Base-by-base conservation (phyloP, 2,888 invertebrate genomes). In the Sycophila texana region DNA sequence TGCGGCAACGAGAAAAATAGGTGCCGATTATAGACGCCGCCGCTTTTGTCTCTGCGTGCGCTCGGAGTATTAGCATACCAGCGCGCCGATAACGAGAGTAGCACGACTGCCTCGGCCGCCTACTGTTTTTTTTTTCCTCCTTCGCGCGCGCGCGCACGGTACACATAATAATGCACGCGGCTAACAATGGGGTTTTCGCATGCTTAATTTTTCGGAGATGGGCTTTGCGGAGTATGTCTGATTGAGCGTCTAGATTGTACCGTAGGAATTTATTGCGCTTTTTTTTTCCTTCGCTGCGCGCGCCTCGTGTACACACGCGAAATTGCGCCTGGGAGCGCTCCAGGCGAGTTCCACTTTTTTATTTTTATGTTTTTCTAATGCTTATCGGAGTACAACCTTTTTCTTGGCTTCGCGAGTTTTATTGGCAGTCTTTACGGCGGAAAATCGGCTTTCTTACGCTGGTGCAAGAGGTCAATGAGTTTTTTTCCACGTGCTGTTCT, bases 51-150 rank as follows among this genome's bases (percentile, higher is more conserved):
- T 57, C 30, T 13, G 18, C 30, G 30, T 39, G 26, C 57, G 30
- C 26, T n/a, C 16, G 14, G 22, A n/a, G 53, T 55, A 74, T 65
- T 74, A 53, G 39, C 65, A 74, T 63, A 57, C 53, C 61, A 30
- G 16, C 26, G 60, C 73, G 13, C 20, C 65, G 55, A 74, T 65
- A 74, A 65, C 65, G 61, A 65, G 57, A 66, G 65, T 74, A 74
- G 65, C n/a, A 10, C 7, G 39, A 22, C n/a, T 22, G 20, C 22
- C 60, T 13, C 22, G 18, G 47, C 39, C 30, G 63, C 18, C 18
- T 63, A 2, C 26, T 63, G n/a, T n/a, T 47, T 63, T 47, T 7
- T 39, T 14, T 61, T 61, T 61, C 18, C 18, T 39, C 18, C 47
- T 13, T 4, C 1, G 2, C 20, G 5, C 57, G 18, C 57, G 20